Base-by-base conservation (phyloP, 2,113 vertebrate genomes). In the Poicephalus gulielmi region DNA sequence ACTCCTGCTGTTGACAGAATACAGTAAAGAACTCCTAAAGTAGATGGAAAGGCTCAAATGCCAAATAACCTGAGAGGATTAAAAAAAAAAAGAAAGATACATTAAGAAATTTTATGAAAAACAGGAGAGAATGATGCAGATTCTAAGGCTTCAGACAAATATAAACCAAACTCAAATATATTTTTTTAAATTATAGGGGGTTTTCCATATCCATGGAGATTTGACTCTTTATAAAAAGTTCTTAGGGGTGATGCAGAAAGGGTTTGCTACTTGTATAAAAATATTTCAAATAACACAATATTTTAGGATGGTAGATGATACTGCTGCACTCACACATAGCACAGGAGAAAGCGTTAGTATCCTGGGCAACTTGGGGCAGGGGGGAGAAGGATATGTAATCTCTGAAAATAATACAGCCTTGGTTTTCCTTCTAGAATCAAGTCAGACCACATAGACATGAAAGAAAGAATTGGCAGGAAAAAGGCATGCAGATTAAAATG, bases 371-470 rank as follows among this genome's bases (percentile, higher is more conserved):
- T 57, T 4, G 8, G 1, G 10, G 31, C 7, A 6, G 1, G 3
- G 3, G 1, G 16, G 28, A 17, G n/a, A 46, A 69, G 31, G 7
- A 88, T 14, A 44, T 1, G 2, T 47, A 75, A 49, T 53, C 49
- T 70, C 67, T 83, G 31, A 79, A 66, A 83, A 83, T 39, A 78
- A 94, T 37, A 49, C 8, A 79, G 52, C 49, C 35, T 86, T 75
- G 50, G 66, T 84, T 84, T 92, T 93, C 67, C 18, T 84, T 84
- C 66, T 96, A 90, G 86, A 94, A 68, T 35, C n/a, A 44, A 79
- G 62, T 88, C 83, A 94, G 88, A 88, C 90, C 76, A 75, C 73
- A 63, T 49, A 88, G 31, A 47, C 47, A 4, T 43, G 44, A 86
- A 71, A 39, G 69, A 84, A 96, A 83, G 18, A 84, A 71, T 11